These are phyloP conservation scores for Catostomus latipinnis DNA, from an alignment of 2,797 vertebrate genomes.

Conservation along the genomic window DNA sequence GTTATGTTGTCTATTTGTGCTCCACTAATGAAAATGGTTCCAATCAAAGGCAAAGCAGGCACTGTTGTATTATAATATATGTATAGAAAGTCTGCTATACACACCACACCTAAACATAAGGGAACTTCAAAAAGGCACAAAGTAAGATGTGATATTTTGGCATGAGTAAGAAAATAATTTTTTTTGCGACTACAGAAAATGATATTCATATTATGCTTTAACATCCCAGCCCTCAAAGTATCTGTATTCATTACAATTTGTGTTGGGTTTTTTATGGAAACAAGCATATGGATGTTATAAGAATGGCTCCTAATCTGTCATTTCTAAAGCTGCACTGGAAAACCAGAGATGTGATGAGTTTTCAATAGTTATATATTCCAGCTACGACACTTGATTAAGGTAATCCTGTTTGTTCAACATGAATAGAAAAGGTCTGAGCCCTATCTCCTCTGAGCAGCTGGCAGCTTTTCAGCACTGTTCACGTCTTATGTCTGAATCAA, in stretches of 20 bases:
- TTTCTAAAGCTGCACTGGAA: constrained; percentile 46
- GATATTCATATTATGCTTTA: constrained; percentile 35
- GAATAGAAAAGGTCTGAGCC: constrained; percentile 52
- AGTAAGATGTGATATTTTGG: background rate
- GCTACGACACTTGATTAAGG: constrained; percentile 58
- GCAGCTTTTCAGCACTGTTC: constrained; percentile 40
- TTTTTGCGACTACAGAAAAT: constrained; percentile 33
- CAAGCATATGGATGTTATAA: constrained; percentile 47
- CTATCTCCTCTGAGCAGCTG: constrained; percentile 59
- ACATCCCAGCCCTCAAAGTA: background rate
- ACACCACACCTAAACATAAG: background rate
- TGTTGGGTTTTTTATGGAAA: constrained; percentile 27
- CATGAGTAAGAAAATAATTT: background rate
- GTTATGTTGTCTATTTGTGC: too few relatives aligned
- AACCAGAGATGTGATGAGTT: constrained; percentile 50
- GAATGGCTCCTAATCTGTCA: constrained; percentile 55
- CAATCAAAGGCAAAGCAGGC: too few relatives aligned
- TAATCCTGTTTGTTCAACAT: constrained; percentile 62
- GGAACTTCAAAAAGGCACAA: background rate
- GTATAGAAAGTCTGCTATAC: too few relatives aligned
- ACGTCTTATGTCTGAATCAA: constrained; percentile 48
- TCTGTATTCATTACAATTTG: constrained; percentile 31
- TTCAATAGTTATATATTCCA: constrained; percentile 48
- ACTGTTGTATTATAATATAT: too few relatives aligned
- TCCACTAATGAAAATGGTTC: too few relatives aligned